Evolutionary conservation across 2,797 vertebrate species (phyloP), one percentile per base, ranked within the genome.

Genomic region (Lutjanus argentimaculatus): DNA sequence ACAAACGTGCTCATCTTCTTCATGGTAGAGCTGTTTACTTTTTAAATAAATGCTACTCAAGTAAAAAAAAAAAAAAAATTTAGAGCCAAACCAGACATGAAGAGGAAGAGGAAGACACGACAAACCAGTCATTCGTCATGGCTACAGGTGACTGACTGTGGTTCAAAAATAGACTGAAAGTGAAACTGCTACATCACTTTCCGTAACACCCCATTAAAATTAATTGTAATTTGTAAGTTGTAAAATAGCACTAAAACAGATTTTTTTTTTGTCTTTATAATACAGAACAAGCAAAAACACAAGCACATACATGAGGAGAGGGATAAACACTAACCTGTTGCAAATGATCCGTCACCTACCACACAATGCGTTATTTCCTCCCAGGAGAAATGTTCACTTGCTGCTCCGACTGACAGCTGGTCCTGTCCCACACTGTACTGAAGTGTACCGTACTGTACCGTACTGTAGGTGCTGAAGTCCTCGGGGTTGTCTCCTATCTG

Each of bases 291-390:
- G 6, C 21, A 12, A 36, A 63, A 42, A 40, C 49, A 16, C 6
- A 1, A 64, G 52, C 1, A 62, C 9, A 75, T 1, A 22, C 2
- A 48, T 17, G 11, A 43, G 15, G 2, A 62, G 12, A 61, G 42
- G 16, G 40, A 62, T 13, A 61, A 77, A 57, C 64, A 91, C 86
- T 79, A 70, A 92, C 90, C 90, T 91, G 89, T 89, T 86, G 84
- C 66, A 36, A 70, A 55, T 61, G n/a, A 52, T 78, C 36, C 11
- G 6, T 69, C 84, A 80, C 70, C 75, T 73, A 77, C 45, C 71
- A 14, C 72, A 68, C 14, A 7, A 13, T 19, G 36, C 6, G 11
- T 55, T 42, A 62, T 66, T 68, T 87, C 59, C 85, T 90, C 79
- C 80, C n/a, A 17, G 42, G 63, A 75, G 82, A 79, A 15, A 17